Evolutionary conservation across 2,797 vertebrate genomes (phyloP).

Genomic region (Clarias fuscus): DNA sequence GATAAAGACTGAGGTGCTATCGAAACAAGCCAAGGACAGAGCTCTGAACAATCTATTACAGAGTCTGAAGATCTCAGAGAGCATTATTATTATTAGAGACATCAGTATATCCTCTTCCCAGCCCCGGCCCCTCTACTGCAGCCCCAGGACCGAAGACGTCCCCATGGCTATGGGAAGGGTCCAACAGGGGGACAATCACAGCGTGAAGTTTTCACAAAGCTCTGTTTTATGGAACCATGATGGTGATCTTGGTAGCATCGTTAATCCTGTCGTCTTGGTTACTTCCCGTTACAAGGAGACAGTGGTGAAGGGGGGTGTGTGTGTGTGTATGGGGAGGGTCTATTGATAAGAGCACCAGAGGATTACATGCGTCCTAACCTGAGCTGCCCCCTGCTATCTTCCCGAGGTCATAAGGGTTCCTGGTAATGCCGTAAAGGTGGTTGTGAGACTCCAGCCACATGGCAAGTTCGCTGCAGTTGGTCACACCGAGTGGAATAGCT

Average conservation of each 20-base stretch:
- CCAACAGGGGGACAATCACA: not conserved
- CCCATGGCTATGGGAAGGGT: not conserved
- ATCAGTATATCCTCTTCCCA: too few relatives aligned
- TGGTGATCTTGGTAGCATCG: not conserved
- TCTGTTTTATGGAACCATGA: not conserved
- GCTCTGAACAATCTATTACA: not conserved
- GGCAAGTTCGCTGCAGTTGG: slow-evolving; percentile 90
- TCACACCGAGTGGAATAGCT: slow-evolving; percentile 86
- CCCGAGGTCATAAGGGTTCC: slow-evolving; percentile 85
- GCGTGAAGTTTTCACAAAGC: not conserved
- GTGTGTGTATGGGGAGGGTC: too few relatives aligned
- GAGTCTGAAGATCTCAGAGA: not conserved
- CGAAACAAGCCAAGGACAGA: not conserved
- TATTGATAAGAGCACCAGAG: not conserved
- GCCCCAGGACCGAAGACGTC: too few relatives aligned
- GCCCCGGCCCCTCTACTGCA: too few relatives aligned
- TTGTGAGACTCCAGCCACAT: slow-evolving; percentile 93
- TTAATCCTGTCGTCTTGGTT: not conserved
- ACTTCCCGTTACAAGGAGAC: not conserved
- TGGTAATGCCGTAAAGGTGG: slow-evolving; percentile 82
- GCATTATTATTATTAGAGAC: too few relatives aligned
- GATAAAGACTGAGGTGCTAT: not conserved
- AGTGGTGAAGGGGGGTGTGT: not conserved
- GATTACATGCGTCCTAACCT: slow-evolving; percentile 66
- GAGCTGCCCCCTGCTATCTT: slow-evolving; percentile 88